Evolutionary conservation across 2,113 vertebrate species (phyloP).

Genomic region (Brachyistius frenatus): DNA sequence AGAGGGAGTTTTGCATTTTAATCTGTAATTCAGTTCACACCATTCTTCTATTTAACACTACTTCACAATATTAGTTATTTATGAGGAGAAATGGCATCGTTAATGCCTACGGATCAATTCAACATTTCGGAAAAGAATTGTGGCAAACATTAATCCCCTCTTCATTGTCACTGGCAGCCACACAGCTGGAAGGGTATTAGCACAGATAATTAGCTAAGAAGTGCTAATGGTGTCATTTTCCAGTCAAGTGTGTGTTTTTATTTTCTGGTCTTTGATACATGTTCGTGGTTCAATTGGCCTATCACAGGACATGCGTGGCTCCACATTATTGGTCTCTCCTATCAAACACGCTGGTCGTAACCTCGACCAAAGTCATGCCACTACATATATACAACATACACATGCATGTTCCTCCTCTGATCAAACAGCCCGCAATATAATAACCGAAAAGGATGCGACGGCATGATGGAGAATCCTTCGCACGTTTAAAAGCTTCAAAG

Average conservation of each 20-base stretch:
- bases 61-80: conserved; percentile 8
- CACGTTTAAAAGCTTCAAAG: conserved; percentile 26
- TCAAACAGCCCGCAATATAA: conserved; percentile 36
- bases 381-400: conserved; percentile 16
- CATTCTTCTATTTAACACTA: not conserved
- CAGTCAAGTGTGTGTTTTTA: conserved; percentile 19
- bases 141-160: conserved; percentile 46
- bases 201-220: conserved; percentile 56
- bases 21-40: not conserved
- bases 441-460: conserved; percentile 19
- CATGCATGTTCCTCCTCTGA: conserved; percentile 24
- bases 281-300: conserved; percentile 15
- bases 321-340: conserved; percentile 29
- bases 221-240: conserved; percentile 55
- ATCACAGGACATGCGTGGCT: conserved; percentile 23
- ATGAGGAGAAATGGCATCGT: not conserved
- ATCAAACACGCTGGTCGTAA: conserved; percentile 46
- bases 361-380: conserved; percentile 47
- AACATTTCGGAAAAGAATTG: conserved; percentile 19
- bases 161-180: conserved; percentile 50
- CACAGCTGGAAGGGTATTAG: conserved; percentile 43
- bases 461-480: not conserved
- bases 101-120: conserved; percentile 28
- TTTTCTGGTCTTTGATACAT: conserved; percentile 31
- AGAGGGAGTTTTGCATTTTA: not conserved